Evolutionary conservation across 2,797 vertebrate species (phyloP), one percentile per base, ranked within the genome.

Genomic region (Selene dorsalis): DNA sequence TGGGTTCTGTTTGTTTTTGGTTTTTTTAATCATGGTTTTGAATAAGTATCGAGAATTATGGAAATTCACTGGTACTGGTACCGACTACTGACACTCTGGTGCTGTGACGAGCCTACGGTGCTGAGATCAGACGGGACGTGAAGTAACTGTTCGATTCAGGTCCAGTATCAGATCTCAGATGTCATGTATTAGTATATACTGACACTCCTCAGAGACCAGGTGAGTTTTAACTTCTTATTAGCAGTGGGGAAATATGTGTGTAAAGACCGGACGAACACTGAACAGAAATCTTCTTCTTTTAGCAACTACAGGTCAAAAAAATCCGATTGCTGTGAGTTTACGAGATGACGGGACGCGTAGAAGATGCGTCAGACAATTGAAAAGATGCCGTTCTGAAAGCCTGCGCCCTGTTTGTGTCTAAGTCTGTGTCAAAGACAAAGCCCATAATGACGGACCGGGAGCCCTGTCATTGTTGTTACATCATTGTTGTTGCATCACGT

Each of bases 401-500:
- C 50, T 59, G 13, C 74, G 64, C 52, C 56, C 32, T 70, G 68
- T 79, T 85, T 84, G 72, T 83, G 83, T 85, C 79, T 75, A 39
- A 60, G 64, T 85, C 75, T 69, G 55, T 55, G 79, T 83, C 73
- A 80, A 80, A 86, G 80, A 89, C 88, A 89, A 89, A 88, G 88
- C 80, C 41, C 68, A 56, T 75, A 47, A 86, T 84, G 87, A 90
- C 32, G 59, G 87, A 73, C 55, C 17, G 74, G 81, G 79, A 91
- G 86, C 83, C 75, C 88, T 79, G 89, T 81, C 90, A 92, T 94
- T 93, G 92, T 92, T 87, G 74, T 85, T 75, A 43, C 87, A 84
- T 91, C 89, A 88, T 92, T 92, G 91, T 91, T 87, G 78, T 83
- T 77, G 85, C 72, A 48, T 88, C 91, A 93, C 88, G 72, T 91